Conservation (phyloP, 2,797 vertebrate genomes). For the Intellagama lesueurii region DNA sequence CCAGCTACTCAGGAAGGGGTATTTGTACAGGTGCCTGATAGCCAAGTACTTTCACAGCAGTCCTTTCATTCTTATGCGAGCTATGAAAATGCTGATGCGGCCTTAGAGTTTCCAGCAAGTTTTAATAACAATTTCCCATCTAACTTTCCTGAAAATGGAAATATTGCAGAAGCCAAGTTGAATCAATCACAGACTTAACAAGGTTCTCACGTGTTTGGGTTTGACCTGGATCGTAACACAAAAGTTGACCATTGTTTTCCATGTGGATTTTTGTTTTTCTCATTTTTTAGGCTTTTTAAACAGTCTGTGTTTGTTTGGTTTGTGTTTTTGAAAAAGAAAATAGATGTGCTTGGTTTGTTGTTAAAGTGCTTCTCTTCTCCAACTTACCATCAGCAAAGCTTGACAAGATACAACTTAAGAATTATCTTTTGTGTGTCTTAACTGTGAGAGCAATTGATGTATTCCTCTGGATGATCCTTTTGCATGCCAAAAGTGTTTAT, state of each 20-base stretch:
- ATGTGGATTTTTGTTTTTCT: constrained; percentile 48
- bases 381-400: constrained; percentile 49
- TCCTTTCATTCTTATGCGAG: constrained; percentile 83
- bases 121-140: constrained; percentile 83
- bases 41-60: constrained; percentile 81
- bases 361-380: constrained; percentile 6
- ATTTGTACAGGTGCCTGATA: constrained; percentile 84
- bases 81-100: constrained; percentile 79
- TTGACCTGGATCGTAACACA: constrained; percentile 67
- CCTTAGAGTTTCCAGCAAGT: constrained; percentile 77
- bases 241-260: constrained; percentile 32
- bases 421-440: constrained; percentile 55
- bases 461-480: constrained; percentile 55
- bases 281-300: constrained; percentile 61
- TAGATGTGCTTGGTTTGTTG: constrained; percentile 34
- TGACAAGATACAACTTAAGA: constrained; percentile 53
- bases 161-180: constrained; percentile 82
- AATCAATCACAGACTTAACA: constrained; percentile 84
- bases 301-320: constrained; percentile 21
- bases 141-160: constrained; percentile 84
- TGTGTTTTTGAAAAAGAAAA: constrained; percentile 47
- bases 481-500: constrained; percentile 69
- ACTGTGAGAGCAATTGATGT: constrained; percentile 30
- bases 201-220: constrained; percentile 48
- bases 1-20: constrained; percentile 82